Percentiles rank a stretch among this genome's conserved stretches.
These are phyloP conservation scores for Gymnoscopelus braueri DNA, from an alignment of 2,797 vertebrate genomes.

Conservation along the genomic window DNA sequence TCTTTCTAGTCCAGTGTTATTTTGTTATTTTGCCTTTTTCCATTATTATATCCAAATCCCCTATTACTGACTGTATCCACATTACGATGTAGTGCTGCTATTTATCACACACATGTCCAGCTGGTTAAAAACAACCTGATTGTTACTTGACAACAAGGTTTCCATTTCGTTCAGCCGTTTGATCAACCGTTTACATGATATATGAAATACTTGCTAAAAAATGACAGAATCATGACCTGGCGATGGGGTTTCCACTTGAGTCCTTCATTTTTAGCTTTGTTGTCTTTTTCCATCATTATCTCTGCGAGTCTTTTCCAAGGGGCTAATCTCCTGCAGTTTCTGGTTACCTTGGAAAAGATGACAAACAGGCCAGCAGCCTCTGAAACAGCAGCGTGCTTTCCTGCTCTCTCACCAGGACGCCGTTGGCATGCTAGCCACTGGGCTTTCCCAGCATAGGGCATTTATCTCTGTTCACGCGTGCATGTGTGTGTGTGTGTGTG, in stretches of 20 bases:
- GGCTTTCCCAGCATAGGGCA: slow-evolving; percentile 71
- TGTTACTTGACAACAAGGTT: background rate
- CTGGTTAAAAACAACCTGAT: slow-evolving; percentile 2
- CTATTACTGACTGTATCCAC: too few species aligned
- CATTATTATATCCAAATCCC: too few species aligned
- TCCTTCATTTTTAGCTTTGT: slow-evolving; percentile 50
- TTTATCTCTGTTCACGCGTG: slow-evolving; percentile 42
- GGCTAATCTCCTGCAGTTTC: slow-evolving; percentile 73
- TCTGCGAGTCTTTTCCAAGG: slow-evolving; percentile 75
- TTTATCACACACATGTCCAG: background rate
- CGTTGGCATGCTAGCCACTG: slow-evolving; percentile 55
- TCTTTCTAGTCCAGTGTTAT: too few species aligned
- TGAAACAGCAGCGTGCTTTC: slow-evolving; percentile 71
- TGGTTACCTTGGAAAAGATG: slow-evolving; percentile 79
- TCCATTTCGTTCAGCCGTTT: background rate
- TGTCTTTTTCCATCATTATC: slow-evolving; percentile 77
- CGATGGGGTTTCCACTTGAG: slow-evolving; percentile 66
- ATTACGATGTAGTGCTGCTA: too few species aligned
- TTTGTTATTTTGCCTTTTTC: too few species aligned
- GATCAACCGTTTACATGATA: slow-evolving; percentile 12
- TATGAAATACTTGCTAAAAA: slow-evolving; percentile 26
- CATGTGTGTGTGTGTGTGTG: slow-evolving; percentile 40
- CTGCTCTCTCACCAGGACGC: slow-evolving; percentile 70
- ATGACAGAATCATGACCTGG: slow-evolving; percentile 52
- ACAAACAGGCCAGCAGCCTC: slow-evolving; percentile 71